phyloP scores from a whole-genome alignment of 92 coral and sea anemone genomes.

The Heteractis magnifica region DNA sequence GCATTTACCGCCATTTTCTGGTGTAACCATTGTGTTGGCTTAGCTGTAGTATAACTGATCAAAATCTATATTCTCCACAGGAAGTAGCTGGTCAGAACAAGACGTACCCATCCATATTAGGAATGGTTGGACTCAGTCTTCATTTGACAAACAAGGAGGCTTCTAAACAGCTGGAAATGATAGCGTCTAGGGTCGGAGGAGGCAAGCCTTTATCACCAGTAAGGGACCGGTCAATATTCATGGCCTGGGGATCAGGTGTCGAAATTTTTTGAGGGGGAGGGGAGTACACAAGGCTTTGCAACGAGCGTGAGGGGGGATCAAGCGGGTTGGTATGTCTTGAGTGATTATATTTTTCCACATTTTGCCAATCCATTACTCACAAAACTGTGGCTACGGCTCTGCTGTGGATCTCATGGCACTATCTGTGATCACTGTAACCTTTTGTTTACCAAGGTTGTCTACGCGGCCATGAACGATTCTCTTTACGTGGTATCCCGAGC shows the following conservation, averaged over 20 bases:
- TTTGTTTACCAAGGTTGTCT: constrained; percentile 24
- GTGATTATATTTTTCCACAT: no score
- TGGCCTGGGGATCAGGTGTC: neutral
- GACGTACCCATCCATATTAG: constrained; percentile 64
- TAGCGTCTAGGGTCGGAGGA: constrained; percentile 11
- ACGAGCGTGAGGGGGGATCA: no score
- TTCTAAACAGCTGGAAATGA: constrained; percentile 8
- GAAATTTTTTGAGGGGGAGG: no score
- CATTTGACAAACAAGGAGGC: constrained; percentile 35
- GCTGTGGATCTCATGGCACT: no score
- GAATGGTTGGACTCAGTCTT: constrained; percentile 76
- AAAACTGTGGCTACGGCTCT: no score
- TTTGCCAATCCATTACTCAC: no score
- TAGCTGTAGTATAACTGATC: neutral
- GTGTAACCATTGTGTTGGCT: no score
- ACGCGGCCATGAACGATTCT: constrained; percentile 39
- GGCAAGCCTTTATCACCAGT: constrained; percentile 51
- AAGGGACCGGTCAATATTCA: neutral
- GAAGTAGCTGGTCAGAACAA: constrained; percentile 67
- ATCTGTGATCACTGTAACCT: neutral
- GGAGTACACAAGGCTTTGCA: no score
- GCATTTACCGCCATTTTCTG: no score
- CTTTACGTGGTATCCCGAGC: constrained; percentile 22
- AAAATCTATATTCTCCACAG: constrained; percentile 14
- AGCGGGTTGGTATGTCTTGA: no score